Base-by-base conservation (phyloP, 2,797 vertebrate genomes). In the Gobio occitaniae region DNA sequence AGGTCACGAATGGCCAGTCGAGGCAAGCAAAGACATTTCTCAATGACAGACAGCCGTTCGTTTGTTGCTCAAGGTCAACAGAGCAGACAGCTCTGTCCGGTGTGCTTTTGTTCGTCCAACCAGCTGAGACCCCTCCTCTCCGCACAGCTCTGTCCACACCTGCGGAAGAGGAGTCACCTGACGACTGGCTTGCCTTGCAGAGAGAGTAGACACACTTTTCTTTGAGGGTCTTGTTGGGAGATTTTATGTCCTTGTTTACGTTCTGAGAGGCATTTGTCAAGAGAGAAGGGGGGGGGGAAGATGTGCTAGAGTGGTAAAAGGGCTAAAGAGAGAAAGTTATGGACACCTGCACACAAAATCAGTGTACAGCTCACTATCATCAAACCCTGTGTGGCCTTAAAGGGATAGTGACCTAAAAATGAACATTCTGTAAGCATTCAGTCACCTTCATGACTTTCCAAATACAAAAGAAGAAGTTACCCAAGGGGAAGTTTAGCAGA, bases 41-140 rank as follows among this genome's bases (percentile, higher is more conserved):
- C 19, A 81, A 36, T 61, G 88, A 89, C 56, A 83, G 59, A 25
- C 89, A 89, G 90, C 41, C 90, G 92, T 92, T 91, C 91, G 93
- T 95, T 95, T 94, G 90, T 93, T 92, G 93, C 91, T 94, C 92
- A 94, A 93, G 94, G 95, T 95, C 93, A 95, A 94, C 80, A 95
- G 93, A 90, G 88, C 90, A 92, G 92, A 90, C 92, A 91, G 88
- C 91, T 93, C 90, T 90, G 93, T 93, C 94, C 94, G 94, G 92
- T 92, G 91, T 91, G 94, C 95, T 95, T 94, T 94, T 95, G 94
- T 91, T 92, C 89, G 84, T 91, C 87, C 63, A 79, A 38, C 69
- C 59, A 86, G 71, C 86, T 85, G 86, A 88, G 79, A 88, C 87
- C 74, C 76, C 81, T 81, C 83, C 78, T 79, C 74, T 59, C 32